Conservation (phyloP, 2,113 vertebrate genomes). For the Serilophus lunatus region DNA sequence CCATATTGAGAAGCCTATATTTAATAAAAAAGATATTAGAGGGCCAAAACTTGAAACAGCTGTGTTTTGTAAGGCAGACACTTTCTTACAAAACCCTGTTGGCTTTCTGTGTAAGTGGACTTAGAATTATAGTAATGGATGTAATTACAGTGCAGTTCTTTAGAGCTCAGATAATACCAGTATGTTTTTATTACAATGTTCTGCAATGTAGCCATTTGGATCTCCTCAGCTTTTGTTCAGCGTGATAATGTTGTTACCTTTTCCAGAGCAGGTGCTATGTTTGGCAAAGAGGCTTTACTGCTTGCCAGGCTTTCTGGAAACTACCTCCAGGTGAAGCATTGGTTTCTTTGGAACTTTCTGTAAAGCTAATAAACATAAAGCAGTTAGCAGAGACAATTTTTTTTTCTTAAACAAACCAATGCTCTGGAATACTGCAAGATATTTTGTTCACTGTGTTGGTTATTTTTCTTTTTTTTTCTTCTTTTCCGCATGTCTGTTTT, state of each 20-base stretch:
- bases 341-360: neutral
- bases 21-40: neutral
- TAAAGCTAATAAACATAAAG: neutral
- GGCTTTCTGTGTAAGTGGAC: neutral
- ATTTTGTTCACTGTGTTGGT: neutral
- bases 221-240: neutral
- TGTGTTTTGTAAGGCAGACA: neutral
- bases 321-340: neutral
- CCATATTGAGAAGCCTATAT: neutral
- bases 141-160: neutral
- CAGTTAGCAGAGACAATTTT: neutral
- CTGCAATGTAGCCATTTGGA: neutral
- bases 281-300: neutral
- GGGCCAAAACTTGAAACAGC: neutral
- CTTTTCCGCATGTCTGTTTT: neutral
- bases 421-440: neutral
- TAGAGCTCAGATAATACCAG: neutral
- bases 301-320: neutral
- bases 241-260: neutral
- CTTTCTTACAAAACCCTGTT: neutral
- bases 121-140: neutral
- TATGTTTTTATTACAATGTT: neutral
- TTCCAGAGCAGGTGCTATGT: conserved; percentile 12
- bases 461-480: neutral
- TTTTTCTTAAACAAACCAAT: neutral